phyloP scores from a whole-genome alignment of 2,113 vertebrate species.

The Columbina picui region DNA sequence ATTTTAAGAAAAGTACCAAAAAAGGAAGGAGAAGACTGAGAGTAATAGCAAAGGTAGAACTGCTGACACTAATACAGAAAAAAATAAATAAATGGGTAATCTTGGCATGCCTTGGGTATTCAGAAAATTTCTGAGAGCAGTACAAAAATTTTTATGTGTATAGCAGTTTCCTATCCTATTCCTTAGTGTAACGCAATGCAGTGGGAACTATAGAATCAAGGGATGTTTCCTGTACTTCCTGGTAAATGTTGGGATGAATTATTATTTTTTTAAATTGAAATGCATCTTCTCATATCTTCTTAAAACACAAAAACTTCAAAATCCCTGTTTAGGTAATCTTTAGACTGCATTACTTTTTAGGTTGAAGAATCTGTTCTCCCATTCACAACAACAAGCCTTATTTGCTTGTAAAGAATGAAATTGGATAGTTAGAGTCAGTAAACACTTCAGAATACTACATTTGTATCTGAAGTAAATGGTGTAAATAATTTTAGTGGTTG shows the following conservation, averaged over 20 bases:
- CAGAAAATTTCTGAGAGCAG: not conserved
- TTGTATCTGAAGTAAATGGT: not conserved
- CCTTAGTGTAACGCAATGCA: not conserved
- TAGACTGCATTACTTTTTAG: not conserved
- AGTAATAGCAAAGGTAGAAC: not conserved
- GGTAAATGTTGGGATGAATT: not conserved
- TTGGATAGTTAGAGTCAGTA: fast-evolving
- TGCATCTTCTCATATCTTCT: not conserved
- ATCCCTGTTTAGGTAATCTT: not conserved
- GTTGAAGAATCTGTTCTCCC: not conserved
- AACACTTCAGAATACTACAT: not conserved
- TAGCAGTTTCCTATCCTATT: not conserved
- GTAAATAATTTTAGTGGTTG: not conserved
- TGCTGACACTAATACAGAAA: not conserved
- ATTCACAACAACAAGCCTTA: not conserved
- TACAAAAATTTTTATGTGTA: fast-evolving
- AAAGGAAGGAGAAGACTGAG: not conserved
- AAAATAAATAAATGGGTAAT: not conserved
- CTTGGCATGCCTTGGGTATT: not conserved
- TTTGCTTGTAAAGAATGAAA: not conserved
- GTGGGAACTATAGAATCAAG: not conserved
- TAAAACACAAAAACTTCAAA: not conserved
- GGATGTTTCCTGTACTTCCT: not conserved
- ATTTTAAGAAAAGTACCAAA: not conserved
- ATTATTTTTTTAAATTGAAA: not conserved